Base-by-base conservation (phyloP, 2,113 vertebrate genomes). In the Otus sunia region DNA sequence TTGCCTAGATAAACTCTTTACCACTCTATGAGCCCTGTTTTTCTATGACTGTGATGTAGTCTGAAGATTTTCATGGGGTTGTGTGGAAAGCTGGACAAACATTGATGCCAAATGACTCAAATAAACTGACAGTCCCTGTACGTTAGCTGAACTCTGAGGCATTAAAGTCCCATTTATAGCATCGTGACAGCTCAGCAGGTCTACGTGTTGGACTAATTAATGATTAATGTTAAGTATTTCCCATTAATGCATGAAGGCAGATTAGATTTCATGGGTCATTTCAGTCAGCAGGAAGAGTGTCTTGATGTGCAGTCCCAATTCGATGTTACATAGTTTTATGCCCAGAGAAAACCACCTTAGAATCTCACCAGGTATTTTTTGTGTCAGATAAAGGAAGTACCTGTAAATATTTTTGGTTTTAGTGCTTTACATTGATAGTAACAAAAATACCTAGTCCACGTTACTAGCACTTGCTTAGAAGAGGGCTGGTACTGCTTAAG, bases 261-360 rank as follows among this genome's bases (percentile, higher is more conserved):
- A 79, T 96, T 93, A 73, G 67, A 47, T 82, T 94, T 93, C 55
- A 76, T 16, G 34, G 92, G 69, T 96, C 74, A 76, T 52, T 95
- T 88, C 78, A 82, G 63, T 6, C 85, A 94, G 77, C 20, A 7
- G 94, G 77, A 88, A 16, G 45, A 82, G 27, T 56, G 32, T 29
- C 73, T 63, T 75, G 81, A 87, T 86, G 78, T 94, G 62, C 66
- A 58, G 25, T 53, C 59, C 75, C 41, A 73, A 47, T 82, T 88
- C 90, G 76, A 91, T 85, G 25, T 56, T 88, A 55, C 36, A 56
- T 12, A 15, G 56, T 55, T 91, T 87, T 56, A 67, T 60, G 34
- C 36, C 22, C 32, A 30, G 30, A 43, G 49, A 52, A 90, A 94
- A 47, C 25, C 12, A 34, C 50, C 36, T 84, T 52, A 50, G 17